Evolutionary conservation across 2,888 invertebrate species (phyloP).

Genomic region (Epinotia brunnichana): DNA sequence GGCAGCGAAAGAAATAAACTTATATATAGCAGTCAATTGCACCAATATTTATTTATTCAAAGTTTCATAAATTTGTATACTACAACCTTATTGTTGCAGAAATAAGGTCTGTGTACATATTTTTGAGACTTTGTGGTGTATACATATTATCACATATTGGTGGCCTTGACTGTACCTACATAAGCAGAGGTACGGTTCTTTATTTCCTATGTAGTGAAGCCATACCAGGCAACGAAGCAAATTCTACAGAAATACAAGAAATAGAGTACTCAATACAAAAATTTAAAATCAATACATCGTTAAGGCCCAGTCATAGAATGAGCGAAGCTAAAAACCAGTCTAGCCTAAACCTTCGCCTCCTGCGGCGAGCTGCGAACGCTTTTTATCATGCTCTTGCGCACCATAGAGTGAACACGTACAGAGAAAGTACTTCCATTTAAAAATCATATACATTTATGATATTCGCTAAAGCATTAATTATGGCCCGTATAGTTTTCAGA

Average conservation of each 20-base stretch:
- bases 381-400: constrained; percentile 51
- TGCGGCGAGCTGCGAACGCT: constrained; percentile 60
- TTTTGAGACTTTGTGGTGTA: no score
- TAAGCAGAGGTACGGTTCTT: background rate
- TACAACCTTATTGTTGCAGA: no score
- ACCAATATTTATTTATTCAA: no score
- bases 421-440: constrained; percentile 17
- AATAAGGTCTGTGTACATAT: no score
- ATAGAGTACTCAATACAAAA: constrained; percentile 33
- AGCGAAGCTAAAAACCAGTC: constrained; percentile 58
- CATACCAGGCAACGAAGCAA: background rate
- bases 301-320: constrained; percentile 38
- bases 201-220: constrained; percentile 6
- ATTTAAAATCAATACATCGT: constrained; percentile 40
- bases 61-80: no score
- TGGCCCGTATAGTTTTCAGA: background rate
- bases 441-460: constrained; percentile 21
- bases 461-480: background rate
- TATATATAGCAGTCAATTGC: no score
- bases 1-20: background rate
- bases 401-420: constrained; percentile 10
- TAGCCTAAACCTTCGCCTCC: constrained; percentile 55
- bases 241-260: constrained; percentile 4
- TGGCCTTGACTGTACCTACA: no score
- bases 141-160: no score